These are phyloP conservation scores for Caenorhabditis uteleia DNA, from an alignment of 2,888 invertebrate species.

Conservation along the genomic window DNA sequence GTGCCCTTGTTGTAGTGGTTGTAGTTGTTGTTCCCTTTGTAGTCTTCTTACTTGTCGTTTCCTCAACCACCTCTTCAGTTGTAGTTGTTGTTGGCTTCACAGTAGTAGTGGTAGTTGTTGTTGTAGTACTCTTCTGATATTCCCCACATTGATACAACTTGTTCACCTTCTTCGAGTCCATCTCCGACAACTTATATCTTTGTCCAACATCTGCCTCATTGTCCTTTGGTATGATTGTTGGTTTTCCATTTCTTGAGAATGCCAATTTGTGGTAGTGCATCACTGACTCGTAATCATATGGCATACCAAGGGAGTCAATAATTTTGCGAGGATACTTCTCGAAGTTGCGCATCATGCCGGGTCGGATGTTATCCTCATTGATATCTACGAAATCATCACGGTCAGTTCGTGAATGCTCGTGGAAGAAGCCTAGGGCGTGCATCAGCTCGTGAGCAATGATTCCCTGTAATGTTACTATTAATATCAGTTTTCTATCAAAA, in stretches of 20 bases:
- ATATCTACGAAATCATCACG: slow-evolving; percentile 81
- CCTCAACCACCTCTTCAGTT: slow-evolving; percentile 2
- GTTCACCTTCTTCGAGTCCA: slow-evolving; percentile 65
- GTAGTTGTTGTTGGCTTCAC: slow-evolving; percentile 13
- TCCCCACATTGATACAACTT: slow-evolving; percentile 71
- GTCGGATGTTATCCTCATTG: slow-evolving; percentile 78
- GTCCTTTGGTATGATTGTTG: slow-evolving; percentile 72
- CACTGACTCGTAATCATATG: slow-evolving; percentile 79
- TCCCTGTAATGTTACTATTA: slow-evolving; percentile 68
- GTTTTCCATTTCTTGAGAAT: slow-evolving; percentile 72
- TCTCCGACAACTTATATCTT: slow-evolving; percentile 62
- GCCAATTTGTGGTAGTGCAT: slow-evolving; percentile 79
- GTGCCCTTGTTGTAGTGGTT: slow-evolving; percentile 20
- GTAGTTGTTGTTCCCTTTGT: slow-evolving; percentile 26
- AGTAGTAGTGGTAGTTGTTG: slow-evolving; percentile 43
- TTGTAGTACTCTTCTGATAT: slow-evolving; percentile 40
- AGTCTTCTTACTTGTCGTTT: slow-evolving; percentile 5
- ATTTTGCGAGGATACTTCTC: slow-evolving; percentile 71
- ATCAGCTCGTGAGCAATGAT: slow-evolving; percentile 82
- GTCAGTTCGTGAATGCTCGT: slow-evolving; percentile 82
- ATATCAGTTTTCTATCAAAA: background rate
- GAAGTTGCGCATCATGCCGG: slow-evolving; percentile 73
- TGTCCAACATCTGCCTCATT: slow-evolving; percentile 66
- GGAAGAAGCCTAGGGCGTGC: slow-evolving; percentile 81
- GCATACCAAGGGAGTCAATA: slow-evolving; percentile 74